Percentiles rank a stretch among this genome's conserved stretches.
Conservation (phyloP, 1,140 invertebrate species). For the Microvelia longipes region DNA sequence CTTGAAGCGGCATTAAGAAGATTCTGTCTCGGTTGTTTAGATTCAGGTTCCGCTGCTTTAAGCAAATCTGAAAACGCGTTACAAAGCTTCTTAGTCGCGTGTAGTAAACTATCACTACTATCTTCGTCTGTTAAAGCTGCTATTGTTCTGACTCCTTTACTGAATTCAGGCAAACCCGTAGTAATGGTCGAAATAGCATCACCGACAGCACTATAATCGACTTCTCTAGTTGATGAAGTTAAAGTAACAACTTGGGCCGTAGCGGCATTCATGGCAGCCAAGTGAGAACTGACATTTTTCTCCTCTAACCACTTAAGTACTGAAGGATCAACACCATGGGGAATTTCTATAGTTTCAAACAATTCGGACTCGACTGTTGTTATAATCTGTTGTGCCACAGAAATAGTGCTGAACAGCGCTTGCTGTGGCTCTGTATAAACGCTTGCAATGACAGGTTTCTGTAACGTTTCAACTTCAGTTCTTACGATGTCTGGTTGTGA, state of each 20-base stretch:
- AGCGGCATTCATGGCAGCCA: constrained; percentile 97
- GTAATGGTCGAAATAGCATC: constrained; percentile 94
- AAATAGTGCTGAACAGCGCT: constrained; percentile 78
- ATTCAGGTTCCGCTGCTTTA: constrained; percentile 85
- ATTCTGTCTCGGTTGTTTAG: constrained; percentile 76
- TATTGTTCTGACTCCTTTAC: constrained; percentile 84
- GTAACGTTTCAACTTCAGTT: constrained; percentile 68
- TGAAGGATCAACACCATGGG: constrained; percentile 69
- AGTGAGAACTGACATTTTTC: constrained; percentile 86
- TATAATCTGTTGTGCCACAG: constrained; percentile 69
- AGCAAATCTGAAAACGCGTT: constrained; percentile 88
- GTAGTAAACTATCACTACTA: constrained; percentile 70
- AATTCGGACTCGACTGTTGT: constrained; percentile 69
- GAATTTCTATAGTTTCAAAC: constrained; percentile 52
- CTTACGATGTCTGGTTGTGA: constrained; percentile 59
- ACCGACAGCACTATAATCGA: constrained; percentile 88
- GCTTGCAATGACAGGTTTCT: constrained; percentile 69
- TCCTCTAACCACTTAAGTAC: constrained; percentile 86
- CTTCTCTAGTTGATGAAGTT: constrained; percentile 65
- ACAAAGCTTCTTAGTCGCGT: constrained; percentile 82
- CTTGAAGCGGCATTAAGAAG: constrained; percentile 83
- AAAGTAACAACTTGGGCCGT: constrained; percentile 95
- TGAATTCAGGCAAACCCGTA: constrained; percentile 89
- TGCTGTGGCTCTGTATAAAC: constrained; percentile 78
- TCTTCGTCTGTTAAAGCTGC: constrained; percentile 82